Evolutionary conservation across 2,113 vertebrate species (phyloP), one percentile per base, ranked within the genome.

Genomic region (Epinephelus moara): DNA sequence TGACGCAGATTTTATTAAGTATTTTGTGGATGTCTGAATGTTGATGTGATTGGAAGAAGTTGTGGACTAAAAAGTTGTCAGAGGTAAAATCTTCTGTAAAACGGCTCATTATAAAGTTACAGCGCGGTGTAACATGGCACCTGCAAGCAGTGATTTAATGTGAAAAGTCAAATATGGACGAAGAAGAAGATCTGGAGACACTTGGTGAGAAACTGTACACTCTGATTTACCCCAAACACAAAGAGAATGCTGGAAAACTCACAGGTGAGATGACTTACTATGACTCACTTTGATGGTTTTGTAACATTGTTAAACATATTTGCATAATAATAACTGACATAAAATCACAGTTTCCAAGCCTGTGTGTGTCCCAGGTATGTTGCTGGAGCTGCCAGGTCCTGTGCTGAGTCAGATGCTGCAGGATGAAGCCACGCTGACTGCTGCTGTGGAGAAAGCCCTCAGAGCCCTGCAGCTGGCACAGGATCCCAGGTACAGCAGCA

Each of bases 201-300:
- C 81, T 96, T 64, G 96, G 96, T 42, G 96, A 96, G 71, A 88
- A 94, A 64, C 85, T 96, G 68, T 96, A 96, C 87, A 52, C 56
- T 72, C 60, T 89, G 55, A 94, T 96, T 85, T 89, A 91, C 78
- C 90, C 89, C 30, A 91, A 91, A 86, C 90, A 96, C 62, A 81
- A 85, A 59, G 95, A 95, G 10, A 53, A 88, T 64, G 92, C 95
- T 75, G 93, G 93, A 1, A 96, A 96, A 91, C 93, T 96, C 62
- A 96, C 96, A 90, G 96, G 96, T 96, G 68, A 89, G 82, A 5
- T 25, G 7, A 72, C n/a, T 4, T 33, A 70, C 27, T 27, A 15
- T 27, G 10, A 4, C 27, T 27, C n/a, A 19, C 4, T 1, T 14
- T 49, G 13, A 45, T 68, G 56, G 27, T 27, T 66, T 33, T 27